These are phyloP conservation scores for Merluccius polli DNA, from an alignment of 2,797 vertebrate genomes.

Conservation along the genomic window DNA sequence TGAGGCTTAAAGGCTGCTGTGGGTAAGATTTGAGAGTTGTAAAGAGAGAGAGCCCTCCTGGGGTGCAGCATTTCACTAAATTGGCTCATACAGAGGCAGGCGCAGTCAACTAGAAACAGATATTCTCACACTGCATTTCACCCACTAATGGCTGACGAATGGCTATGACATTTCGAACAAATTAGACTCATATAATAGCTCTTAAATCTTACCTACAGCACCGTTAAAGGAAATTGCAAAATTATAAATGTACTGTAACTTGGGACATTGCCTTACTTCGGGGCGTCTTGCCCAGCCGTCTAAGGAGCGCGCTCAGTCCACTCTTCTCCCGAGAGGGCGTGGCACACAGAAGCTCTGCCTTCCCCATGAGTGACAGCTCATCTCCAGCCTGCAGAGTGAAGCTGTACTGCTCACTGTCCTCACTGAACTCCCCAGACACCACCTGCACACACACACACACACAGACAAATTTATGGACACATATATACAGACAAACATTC, in stretches of 20 bases:
- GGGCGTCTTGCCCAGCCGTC: conserved; percentile 85
- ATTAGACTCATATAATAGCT: not conserved
- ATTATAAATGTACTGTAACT: too few relatives aligned
- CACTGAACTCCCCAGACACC: conserved; percentile 96
- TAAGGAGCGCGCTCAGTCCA: conserved; percentile 83
- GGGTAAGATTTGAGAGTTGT: too few relatives aligned
- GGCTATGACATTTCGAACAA: not conserved
- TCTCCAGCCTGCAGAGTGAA: conserved; percentile 95
- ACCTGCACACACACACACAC: conserved; percentile 71
- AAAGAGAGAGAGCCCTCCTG: too few relatives aligned
- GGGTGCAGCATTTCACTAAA: too few relatives aligned
- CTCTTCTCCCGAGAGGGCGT: conserved; percentile 87
- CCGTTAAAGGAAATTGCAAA: not conserved
- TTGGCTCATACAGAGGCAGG: too few relatives aligned
- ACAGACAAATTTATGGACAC: not conserved
- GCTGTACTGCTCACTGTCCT: conserved; percentile 97
- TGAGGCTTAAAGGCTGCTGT: too few relatives aligned
- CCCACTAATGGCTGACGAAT: too few relatives aligned
- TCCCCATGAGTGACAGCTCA: conserved; percentile 96
- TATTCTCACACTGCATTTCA: too few relatives aligned
- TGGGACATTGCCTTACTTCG: conserved; percentile 46
- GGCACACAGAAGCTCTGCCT: conserved; percentile 94
- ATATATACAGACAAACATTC: not conserved
- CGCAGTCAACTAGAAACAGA: too few relatives aligned
- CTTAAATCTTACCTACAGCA: not conserved